Evolutionary conservation across 2,888 invertebrate species (phyloP), one percentile per base, ranked within the genome.

Genomic region (Xestia xanthographa): DNA sequence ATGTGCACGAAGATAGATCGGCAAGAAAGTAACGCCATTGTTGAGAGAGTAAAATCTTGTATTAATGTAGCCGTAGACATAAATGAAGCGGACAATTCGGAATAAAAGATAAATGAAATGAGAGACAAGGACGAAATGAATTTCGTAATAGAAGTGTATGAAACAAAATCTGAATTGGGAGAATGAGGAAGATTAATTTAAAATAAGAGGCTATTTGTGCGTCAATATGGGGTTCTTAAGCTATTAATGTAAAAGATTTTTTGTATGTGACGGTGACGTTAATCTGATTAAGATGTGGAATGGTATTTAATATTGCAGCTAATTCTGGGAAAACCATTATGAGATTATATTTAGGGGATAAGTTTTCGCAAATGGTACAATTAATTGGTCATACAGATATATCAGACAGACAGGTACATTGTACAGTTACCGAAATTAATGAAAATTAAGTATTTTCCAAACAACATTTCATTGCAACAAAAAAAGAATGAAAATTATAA

Each of bases 1-100:
- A 83, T 84, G 78, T 79, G 80, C 82, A 67, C 66, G 75, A 90
- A 91, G 91, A 91, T 86, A 87, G 87, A 90, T 91, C 79, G 82
- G 58, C 60, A 76, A 58, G 66, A 43, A 78, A 84, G 72, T 66
- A 79, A 72, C 50, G 70, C 77, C 74, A 75, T 87, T 84, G 77
- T 86, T 81, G 71, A 41, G 41, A 77, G 50, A 84, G 66, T 84
- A 78, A 86, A 82, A 79, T 80, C 78, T 82, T 77, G 58, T 84
- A 77, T 83, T 85, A 83, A 83, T 81, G 74, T 82, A 79, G 43
- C 58, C 20, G 60, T 72, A 72, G 72, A 72, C 74, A 77, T 63
- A 80, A 78, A 80, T 78, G 78, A 85, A 80, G 66, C 63, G 20
- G 43, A 67, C 63, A 80, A 75, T 83, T 75, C 14, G 29, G 65